Percentiles rank a stretch among this genome's conserved stretches.
These are phyloP conservation scores for Dasyprocta punctata DNA, from an alignment of 2,113 vertebrate genomes.

Conservation along the genomic window DNA sequence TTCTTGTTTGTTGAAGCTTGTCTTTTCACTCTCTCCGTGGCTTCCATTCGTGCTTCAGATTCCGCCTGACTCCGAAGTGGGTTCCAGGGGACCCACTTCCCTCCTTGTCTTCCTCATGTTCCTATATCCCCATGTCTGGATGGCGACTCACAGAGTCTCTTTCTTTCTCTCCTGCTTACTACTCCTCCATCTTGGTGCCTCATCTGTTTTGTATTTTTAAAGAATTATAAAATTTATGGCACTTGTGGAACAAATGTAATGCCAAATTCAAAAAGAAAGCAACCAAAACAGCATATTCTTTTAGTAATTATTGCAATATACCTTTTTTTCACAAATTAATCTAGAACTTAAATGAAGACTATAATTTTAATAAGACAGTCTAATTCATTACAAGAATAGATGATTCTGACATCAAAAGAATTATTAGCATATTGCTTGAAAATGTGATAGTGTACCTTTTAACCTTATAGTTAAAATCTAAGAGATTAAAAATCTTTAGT, in stretches of 20 bases:
- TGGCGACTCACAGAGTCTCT: no score
- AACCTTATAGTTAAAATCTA: neutral
- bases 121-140: no score
- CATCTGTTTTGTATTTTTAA: slow-evolving; percentile 23
- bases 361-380: neutral
- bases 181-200: no score
- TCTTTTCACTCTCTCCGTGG: no score
- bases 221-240: neutral
- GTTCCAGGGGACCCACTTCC: no score
- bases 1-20: no score
- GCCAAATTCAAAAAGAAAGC: neutral
- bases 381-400: slow-evolving; percentile 17
- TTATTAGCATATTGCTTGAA: neutral
- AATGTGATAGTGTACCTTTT: neutral
- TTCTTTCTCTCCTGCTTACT: no score
- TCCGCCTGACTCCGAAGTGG: no score
- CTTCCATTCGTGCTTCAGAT: no score
- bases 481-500: neutral
- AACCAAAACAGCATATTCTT: neutral
- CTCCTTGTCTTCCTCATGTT: no score
- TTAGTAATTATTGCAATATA: neutral
- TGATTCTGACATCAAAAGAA: neutral
- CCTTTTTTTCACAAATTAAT: slow-evolving; percentile 5
- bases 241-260: neutral
- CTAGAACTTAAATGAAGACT: neutral